Percentiles rank a stretch among this genome's conserved stretches.
Evolutionary conservation across 2,113 vertebrate genomes (phyloP).

Genomic region (Procavia capensis): DNA sequence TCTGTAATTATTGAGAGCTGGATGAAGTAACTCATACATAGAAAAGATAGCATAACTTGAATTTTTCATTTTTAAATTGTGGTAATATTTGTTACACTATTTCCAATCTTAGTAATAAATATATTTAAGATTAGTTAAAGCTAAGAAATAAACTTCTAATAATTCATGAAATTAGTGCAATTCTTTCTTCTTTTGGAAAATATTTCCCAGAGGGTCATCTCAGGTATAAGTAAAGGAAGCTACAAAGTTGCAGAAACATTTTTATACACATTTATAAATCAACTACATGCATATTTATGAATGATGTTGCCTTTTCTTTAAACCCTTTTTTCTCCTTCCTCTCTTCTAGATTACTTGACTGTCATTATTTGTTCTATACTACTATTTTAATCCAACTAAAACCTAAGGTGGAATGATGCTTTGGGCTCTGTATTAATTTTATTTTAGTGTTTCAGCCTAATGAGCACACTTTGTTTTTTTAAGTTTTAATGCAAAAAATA

Average conservation of each 20-base stretch:
- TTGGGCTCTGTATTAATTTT: not conserved
- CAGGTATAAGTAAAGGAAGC: not conserved
- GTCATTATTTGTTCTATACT: not conserved
- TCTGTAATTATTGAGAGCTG: not conserved
- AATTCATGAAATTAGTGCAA: not conserved
- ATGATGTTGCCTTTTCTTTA: not conserved
- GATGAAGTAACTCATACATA: not conserved
- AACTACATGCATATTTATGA: not conserved
- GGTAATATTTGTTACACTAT: not conserved
- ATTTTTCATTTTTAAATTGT: not conserved
- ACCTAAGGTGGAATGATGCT: slow-evolving; percentile 14
- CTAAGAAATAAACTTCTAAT: not conserved
- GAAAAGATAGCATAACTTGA: not conserved
- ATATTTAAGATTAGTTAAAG: not conserved
- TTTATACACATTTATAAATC: not conserved
- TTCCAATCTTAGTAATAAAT: not conserved
- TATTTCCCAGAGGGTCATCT: not conserved
- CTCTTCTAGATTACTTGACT: not conserved
- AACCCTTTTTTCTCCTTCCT: not conserved
- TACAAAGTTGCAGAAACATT: not conserved
- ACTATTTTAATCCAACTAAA: slow-evolving; percentile 41
- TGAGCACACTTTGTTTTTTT: slow-evolving; percentile 20
- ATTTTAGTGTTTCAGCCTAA: slow-evolving; percentile 64
- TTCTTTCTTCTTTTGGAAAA: not conserved
- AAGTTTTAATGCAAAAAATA: slow-evolving; percentile 70